Base-by-base conservation (phyloP, 35 echinoderm and acorn worm genomes). In the Heliocidaris erythrogramma region DNA sequence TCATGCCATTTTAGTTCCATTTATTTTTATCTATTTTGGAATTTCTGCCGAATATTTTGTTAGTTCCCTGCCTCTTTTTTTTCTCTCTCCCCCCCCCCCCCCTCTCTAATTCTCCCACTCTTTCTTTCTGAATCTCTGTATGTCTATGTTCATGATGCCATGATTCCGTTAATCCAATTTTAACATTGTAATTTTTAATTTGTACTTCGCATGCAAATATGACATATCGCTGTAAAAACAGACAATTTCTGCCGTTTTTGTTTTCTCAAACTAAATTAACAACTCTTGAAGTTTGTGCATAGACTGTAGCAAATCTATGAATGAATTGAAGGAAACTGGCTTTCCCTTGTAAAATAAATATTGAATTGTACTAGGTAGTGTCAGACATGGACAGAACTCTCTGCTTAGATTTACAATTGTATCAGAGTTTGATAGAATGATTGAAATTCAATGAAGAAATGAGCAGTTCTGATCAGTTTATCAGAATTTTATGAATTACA, bases 1-100 rank as follows among this genome's bases (percentile, higher is more conserved):
- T 48, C 87, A 89, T 89, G 87, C 87, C 29, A 89, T 89, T 89
- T 88, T 89, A 13, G 12, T 35, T 18, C 32, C 87, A 14, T 32
- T 89, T 47, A 89, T 47, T 89, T n/a, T 18, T 16, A 89, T n/a
- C 32, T 89, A 48, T 35, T 89, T 89, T 47, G 87, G 18, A 89
- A 48, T 13, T 47, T 89, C 12, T 14, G 29, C 16, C 42, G 47
- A 17, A 32, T 89, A 14, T 89, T 89, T 47, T 47, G 0, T 30
- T 78, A 2, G 21, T 78, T 24, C 4, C 17, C 16, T 89, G 87
- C 31, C 14, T 42, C 2, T 84, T 84, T 84, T 84, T 18, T 18
- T 30, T 8, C 31, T 13, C 14, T 30, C 30, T 0, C 16, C 21
- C 21, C 31, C 30, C 4, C 14, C 30, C 13, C 30, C 0, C 12